phyloP scores from a whole-genome alignment of 1,140 invertebrate species.

The Panulirus ornatus region DNA sequence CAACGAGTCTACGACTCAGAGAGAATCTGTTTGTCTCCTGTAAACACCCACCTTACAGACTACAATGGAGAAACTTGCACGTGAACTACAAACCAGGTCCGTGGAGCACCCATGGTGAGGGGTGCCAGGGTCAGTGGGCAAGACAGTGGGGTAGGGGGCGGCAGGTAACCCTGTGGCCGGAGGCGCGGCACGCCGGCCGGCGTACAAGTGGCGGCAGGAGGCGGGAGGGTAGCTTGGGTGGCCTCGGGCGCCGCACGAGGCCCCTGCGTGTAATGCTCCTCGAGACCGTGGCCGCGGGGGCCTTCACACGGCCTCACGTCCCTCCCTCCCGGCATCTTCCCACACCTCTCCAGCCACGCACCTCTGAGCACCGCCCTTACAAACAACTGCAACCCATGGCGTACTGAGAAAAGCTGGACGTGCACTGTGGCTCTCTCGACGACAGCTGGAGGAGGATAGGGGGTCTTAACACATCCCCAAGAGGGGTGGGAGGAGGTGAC shows the following conservation, averaged over 20 bases:
- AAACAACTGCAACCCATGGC: background rate
- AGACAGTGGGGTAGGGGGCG: too few species aligned
- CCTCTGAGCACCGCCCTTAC: background rate
- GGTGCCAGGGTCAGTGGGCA: too few species aligned
- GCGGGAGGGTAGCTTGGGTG: background rate
- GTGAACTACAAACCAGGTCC: too few species aligned
- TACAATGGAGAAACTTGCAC: too few species aligned
- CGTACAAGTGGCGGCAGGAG: background rate
- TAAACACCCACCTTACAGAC: too few species aligned
- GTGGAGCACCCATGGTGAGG: too few species aligned
- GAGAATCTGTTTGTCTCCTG: too few species aligned
- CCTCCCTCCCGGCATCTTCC: background rate
- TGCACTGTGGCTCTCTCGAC: background rate
- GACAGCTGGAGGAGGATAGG: too few species aligned
- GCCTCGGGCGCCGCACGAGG: background rate
- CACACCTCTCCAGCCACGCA: background rate
- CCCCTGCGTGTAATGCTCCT: background rate
- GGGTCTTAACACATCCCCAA: background rate
- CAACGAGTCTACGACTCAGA: too few species aligned
- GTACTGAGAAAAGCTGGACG: background rate
- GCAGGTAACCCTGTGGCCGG: background rate
- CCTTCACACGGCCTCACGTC: background rate
- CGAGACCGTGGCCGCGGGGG: background rate
- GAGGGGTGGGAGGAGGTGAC: background rate
- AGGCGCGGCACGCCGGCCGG: background rate